Evolutionary conservation across 2,888 invertebrate genomes (phyloP), one percentile per base, ranked within the genome.

Genomic region (Ormyrus thymus): DNA sequence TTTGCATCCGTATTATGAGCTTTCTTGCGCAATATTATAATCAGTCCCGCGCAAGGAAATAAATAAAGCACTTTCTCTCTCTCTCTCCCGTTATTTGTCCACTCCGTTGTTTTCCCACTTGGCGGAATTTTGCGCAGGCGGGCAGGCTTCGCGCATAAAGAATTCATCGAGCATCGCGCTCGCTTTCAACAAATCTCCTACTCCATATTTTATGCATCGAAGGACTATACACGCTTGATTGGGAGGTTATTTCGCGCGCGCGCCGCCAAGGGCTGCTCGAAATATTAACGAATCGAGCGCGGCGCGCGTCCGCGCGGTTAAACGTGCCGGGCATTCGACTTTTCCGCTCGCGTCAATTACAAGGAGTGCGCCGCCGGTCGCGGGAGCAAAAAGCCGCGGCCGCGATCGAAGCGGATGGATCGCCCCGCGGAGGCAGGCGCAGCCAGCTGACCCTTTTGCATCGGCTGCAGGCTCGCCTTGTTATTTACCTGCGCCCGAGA

Each of bases 21-120:
- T 79, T 81, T 66, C 83, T 85, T 87, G 85, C 86, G 87, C 86
- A 88, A 87, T 87, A 87, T 87, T 87, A 86, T 86, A 86, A 87
- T 87, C 85, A 85, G 83, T 83, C 80, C 80, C 45, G 74, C 83
- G 81, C 29, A 29, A 84, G 84, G 85, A 85, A 86, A 87, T 86
- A 86, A 86, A 87, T 84, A 87, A 84, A 29, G 29, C 29, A 2
- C 29, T 29, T 29, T 83, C 11, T 10, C 13, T 29, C 29, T 5
- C 13, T 43, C 11, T n/a, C 56, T 65, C 29, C 29, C 2, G 1
- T 45, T 55, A 7, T 9, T 6, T 43, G 5, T n/a, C 45, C 11
- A 9, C 46, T 7, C 45, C n/a, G 8, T 53, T 13, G 7, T n/a
- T 7, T 48, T 10, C n/a, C 68, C 13, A 29, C n/a, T 9, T 13